A percentile compares a stretch with the other conserved stretches of the same genome.
phyloP scores from a whole-genome alignment of 2,888 invertebrate genomes.

The Phaedon cochleariae region DNA sequence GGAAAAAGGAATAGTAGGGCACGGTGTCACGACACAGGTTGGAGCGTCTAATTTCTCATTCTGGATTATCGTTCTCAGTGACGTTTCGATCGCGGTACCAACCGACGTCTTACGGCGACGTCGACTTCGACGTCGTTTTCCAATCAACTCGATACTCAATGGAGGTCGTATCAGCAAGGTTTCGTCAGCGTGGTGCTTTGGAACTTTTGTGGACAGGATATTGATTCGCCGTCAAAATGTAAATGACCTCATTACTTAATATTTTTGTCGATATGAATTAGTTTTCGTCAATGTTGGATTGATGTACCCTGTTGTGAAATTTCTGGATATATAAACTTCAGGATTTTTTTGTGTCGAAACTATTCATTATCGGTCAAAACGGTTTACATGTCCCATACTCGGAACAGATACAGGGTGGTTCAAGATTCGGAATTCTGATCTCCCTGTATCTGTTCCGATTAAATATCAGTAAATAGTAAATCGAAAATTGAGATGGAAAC shows the following conservation, averaged over 20 bases:
- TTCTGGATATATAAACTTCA: too few relatives aligned
- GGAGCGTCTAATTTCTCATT: neutral
- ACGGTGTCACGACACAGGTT: slow-evolving; percentile 9
- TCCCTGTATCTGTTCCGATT: too few relatives aligned
- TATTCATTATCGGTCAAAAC: too few relatives aligned
- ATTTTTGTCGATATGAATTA: neutral
- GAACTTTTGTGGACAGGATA: neutral
- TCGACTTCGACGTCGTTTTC: neutral
- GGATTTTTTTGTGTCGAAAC: too few relatives aligned
- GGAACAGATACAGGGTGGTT: too few relatives aligned
- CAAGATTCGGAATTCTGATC: too few relatives aligned
- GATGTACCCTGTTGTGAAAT: too few relatives aligned
- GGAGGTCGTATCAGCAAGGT: neutral
- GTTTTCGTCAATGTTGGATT: too few relatives aligned
- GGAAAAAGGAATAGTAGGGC: slow-evolving; percentile 3
- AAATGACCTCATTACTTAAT: neutral
- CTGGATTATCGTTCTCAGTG: neutral
- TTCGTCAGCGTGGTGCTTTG: neutral
- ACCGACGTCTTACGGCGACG: neutral
- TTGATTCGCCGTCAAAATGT: neutral
- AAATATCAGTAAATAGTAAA: too few relatives aligned
- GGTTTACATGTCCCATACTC: too few relatives aligned
- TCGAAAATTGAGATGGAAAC: too few relatives aligned
- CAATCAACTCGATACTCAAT: too few relatives aligned
- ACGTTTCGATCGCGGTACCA: neutral